Conservation (phyloP, 2,113 vertebrate species). For the Rhinoptilus africanus region DNA sequence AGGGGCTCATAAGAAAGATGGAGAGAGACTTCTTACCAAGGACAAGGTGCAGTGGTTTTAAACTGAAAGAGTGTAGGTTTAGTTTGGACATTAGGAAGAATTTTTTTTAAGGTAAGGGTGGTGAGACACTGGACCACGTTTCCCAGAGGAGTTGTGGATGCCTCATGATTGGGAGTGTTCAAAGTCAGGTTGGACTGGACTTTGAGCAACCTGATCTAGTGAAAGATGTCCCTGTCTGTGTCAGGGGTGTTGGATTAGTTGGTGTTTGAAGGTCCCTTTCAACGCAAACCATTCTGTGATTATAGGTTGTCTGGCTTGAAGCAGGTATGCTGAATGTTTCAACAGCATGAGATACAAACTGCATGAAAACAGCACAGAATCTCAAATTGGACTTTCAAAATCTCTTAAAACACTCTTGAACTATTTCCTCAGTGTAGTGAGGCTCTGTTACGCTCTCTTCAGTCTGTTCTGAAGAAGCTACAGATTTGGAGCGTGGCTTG, state of each 20-base stretch:
- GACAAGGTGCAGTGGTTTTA: fast-evolving
- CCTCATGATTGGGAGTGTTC: neutral
- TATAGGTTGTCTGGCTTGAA: neutral
- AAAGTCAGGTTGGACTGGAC: neutral
- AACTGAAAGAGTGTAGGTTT: neutral
- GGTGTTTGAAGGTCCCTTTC: neutral
- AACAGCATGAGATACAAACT: neutral
- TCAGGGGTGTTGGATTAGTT: neutral
- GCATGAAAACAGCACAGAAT: neutral
- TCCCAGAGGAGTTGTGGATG: neutral
- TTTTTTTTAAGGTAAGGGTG: neutral
- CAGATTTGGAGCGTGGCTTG: neutral
- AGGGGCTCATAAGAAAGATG: neutral
- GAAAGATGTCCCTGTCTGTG: neutral
- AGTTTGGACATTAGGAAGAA: neutral
- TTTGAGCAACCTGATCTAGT: neutral
- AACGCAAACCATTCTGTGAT: neutral
- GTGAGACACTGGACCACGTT: neutral
- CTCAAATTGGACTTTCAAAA: neutral
- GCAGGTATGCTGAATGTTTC: neutral
- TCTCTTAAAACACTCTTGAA: slow-evolving; percentile 7
- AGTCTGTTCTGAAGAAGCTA: neutral
- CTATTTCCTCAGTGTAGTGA: neutral
- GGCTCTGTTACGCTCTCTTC: neutral
- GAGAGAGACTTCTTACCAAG: neutral